Conservation (phyloP, 1,140 invertebrate genomes). For the Orius laevigatus region DNA sequence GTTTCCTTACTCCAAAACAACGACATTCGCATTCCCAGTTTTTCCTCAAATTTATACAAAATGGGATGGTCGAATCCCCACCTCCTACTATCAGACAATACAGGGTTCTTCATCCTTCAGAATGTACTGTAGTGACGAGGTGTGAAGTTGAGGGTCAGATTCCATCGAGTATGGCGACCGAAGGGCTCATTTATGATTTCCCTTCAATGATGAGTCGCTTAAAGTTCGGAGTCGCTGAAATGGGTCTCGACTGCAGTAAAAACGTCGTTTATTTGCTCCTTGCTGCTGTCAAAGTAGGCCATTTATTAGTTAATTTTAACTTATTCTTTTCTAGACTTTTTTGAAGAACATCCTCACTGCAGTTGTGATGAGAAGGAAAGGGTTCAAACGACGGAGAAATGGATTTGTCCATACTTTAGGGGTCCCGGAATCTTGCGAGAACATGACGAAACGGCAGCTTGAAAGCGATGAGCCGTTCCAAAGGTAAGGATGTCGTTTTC, state of each 20-base stretch:
- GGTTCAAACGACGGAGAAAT: constrained; percentile 3
- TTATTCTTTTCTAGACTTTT: constrained; percentile 2
- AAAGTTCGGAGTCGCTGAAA: background rate
- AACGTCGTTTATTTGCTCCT: background rate
- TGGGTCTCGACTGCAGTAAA: background rate
- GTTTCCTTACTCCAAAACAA: constrained; percentile 2
- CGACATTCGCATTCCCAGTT: constrained; percentile 1
- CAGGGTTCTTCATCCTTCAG: background rate
- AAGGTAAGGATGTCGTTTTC: background rate
- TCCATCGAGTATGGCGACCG: background rate
- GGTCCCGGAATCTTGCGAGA: background rate
- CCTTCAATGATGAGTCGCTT: background rate
- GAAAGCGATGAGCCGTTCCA: constrained; percentile 1
- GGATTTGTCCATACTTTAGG: constrained; percentile 5
- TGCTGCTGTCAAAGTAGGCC: constrained; percentile 1
- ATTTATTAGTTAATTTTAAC: no score
- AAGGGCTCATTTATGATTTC: background rate
- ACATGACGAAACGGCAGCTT: background rate
- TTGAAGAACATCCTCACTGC: constrained; percentile 7
- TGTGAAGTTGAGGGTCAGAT: background rate
- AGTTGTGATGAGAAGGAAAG: constrained; percentile 1
- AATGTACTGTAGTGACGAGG: background rate
- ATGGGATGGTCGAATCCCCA: background rate
- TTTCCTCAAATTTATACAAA: background rate
- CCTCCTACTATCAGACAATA: background rate